Evolutionary conservation across 2,113 vertebrate genomes (phyloP).

Genomic region (Maccullochella peelii): DNA sequence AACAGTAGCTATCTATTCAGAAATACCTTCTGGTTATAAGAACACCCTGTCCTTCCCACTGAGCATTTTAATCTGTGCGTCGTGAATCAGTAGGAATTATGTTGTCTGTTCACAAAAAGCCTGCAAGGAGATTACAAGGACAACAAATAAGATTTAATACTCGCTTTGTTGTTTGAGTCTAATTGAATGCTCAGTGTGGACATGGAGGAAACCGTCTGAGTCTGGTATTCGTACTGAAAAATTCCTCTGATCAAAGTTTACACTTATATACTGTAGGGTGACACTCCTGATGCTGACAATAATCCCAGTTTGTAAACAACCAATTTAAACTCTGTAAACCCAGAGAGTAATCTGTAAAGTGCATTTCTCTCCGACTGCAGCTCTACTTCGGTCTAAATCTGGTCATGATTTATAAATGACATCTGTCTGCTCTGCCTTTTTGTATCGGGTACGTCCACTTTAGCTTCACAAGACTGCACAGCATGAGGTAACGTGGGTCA

Average conservation of each 20-base stretch:
- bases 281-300: constrained; percentile 28
- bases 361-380: constrained; percentile 27
- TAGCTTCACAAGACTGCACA: constrained; percentile 36
- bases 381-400: constrained; percentile 1
- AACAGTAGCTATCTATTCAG: constrained; percentile 35
- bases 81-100: constrained; percentile 64
- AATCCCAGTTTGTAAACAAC: constrained; percentile 49
- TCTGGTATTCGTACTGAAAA: background rate
- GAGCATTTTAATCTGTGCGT: constrained; percentile 52
- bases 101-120: constrained; percentile 45
- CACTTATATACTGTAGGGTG: constrained; percentile 15
- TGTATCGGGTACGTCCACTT: constrained; percentile 48
- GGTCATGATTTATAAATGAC: constrained; percentile 69
- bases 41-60: constrained; percentile 37
- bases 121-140: constrained; percentile 58
- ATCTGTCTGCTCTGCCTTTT: constrained; percentile 55
- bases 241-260: constrained; percentile 39
- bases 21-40: constrained; percentile 41
- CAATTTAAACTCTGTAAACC: constrained; percentile 21
- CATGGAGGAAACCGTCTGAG: background rate
- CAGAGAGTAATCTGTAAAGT: constrained; percentile 46
- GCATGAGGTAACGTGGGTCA: constrained; percentile 32
- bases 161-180: constrained; percentile 41
- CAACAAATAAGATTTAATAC: constrained; percentile 29
- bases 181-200: constrained; percentile 31